A percentile compares a stretch with the other conserved stretches of the same genome.
Evolutionary conservation across 2,797 vertebrate genomes (phyloP).

Genomic region (Chelmon rostratus): DNA sequence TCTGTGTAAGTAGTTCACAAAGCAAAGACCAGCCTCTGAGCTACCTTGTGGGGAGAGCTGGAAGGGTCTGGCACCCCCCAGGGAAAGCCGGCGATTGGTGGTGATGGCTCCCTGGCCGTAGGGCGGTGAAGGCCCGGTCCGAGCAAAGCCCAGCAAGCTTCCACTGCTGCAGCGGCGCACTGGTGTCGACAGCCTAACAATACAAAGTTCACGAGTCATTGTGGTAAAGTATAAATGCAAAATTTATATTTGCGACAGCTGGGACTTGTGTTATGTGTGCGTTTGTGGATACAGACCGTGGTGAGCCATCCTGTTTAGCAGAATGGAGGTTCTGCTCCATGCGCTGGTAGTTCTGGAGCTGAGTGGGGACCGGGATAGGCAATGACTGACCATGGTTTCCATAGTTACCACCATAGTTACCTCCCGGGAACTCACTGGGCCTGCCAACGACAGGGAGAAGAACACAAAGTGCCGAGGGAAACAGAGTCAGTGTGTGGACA

Average conservation of each 20-base stretch:
- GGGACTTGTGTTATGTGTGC: neutral
- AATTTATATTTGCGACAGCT: neutral
- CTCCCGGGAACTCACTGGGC: slow-evolving; percentile 86
- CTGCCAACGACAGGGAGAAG: slow-evolving; percentile 79
- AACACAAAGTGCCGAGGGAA: slow-evolving; percentile 40
- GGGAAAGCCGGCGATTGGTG: slow-evolving; percentile 88
- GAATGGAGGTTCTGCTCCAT: slow-evolving; percentile 95
- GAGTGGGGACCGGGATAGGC: slow-evolving; percentile 96
- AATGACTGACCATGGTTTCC: slow-evolving; percentile 88
- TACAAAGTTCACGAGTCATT: neutral
- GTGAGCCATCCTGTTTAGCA: slow-evolving; percentile 85
- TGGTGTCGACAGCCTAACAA: slow-evolving; percentile 80
- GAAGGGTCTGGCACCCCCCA: slow-evolving; percentile 90
- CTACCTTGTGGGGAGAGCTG: slow-evolving; percentile 93
- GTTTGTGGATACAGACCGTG: slow-evolving; percentile 83
- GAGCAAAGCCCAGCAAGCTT: slow-evolving; percentile 86
- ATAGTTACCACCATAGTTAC: slow-evolving; percentile 80
- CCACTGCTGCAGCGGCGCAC: slow-evolving; percentile 90
- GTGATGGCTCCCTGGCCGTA: slow-evolving; percentile 83
- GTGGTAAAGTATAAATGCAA: neutral
- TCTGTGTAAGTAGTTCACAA: neutral
- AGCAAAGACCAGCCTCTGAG: neutral
- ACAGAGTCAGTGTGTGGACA: slow-evolving; percentile 8
- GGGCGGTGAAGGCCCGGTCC: slow-evolving; percentile 89
- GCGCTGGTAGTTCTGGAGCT: slow-evolving; percentile 96